phyloP scores from a whole-genome alignment of 2,888 invertebrate species.

The Agrotis puta region DNA sequence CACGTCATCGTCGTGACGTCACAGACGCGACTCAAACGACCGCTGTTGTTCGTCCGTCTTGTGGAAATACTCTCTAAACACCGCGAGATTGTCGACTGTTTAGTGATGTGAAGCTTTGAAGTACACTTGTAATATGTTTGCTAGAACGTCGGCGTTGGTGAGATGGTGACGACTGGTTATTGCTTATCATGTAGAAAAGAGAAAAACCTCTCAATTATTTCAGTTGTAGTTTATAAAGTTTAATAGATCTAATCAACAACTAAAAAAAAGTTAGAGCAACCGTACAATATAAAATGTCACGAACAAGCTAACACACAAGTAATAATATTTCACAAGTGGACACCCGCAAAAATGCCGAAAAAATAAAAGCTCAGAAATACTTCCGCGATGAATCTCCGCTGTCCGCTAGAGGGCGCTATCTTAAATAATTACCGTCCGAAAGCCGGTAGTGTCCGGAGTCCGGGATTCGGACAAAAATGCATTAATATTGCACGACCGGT shows the following conservation, averaged over 20 bases:
- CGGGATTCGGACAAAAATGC: conserved; percentile 59
- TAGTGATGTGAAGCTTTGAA: conserved; percentile 40
- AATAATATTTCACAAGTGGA: conserved; percentile 12
- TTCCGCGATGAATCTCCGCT: conserved; percentile 62
- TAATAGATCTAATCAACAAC: background rate
- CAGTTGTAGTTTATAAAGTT: background rate
- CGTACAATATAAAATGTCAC: too few species aligned
- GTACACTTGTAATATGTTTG: background rate
- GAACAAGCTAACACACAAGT: conserved; percentile 5
- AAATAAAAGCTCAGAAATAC: conserved; percentile 36
- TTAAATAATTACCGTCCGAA: conserved; percentile 64
- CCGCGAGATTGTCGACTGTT: conserved; percentile 43
- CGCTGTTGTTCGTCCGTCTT: conserved; percentile 51
- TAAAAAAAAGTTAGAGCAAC: too few species aligned
- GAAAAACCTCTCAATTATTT: too few species aligned
- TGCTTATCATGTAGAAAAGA: too few species aligned
- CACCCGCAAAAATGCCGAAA: conserved; percentile 27
- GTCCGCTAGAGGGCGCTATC: conserved; percentile 61
- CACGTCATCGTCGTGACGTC: conserved; percentile 29
- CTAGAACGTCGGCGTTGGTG: background rate
- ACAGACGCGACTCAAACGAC: conserved; percentile 45
- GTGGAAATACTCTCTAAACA: conserved; percentile 51
- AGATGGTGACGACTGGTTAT: background rate
- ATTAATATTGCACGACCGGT: conserved; percentile 62
- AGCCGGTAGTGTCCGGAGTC: conserved; percentile 28